Evolutionary conservation across 64 coral and sea anemone genomes (phyloP), one percentile per base, ranked within the genome.

Genomic region (Montipora foliosa): DNA sequence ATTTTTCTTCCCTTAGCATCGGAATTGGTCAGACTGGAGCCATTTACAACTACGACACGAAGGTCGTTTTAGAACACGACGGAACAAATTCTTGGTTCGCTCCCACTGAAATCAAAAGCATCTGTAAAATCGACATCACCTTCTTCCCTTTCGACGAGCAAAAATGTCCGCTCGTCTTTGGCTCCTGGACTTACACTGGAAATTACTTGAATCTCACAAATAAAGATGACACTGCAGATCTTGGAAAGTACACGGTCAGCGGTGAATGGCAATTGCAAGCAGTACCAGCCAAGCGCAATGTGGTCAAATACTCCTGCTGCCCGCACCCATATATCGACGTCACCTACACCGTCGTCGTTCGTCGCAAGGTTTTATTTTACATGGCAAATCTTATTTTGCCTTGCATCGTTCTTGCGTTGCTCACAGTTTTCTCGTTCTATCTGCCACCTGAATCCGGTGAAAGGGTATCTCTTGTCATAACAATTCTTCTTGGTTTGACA

Each of bases 81-180:
- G 97, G 97, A 1, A 91, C 60, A 17, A 88, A 92, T 73, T 83
- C 44, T 0, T 98, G 97, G 97, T 98, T 77, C 21, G 97, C 97
- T 0, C 97, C 97, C 4, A 98, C 92, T 7, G 94, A 98, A 72
- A 94, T 98, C 62, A 95, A 98, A 78, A 98, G 97, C 74, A 98
- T 98, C 72, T 98, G 97, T 76, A 90, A 95, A 75, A 98, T 98
- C 20, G 97, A 98, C 84, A 98, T 98, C 79, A 87, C 97, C 19
- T 94, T 79, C 78, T 98, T 98, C 70, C 97, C 97, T 15, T 98
- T 98, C 66, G 97, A 98, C 61, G 58, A 68, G 37, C 97, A 99
- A 81, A 90, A 62, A 29, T 99, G 97, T 9, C 81, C 88, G 4
- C 91, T 99, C 11, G 91, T 79, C 17, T 96, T 99, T 22, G 97